Base-by-base conservation (phyloP, 1,140 invertebrate genomes). In the Helicorthomorpha holstii region DNA sequence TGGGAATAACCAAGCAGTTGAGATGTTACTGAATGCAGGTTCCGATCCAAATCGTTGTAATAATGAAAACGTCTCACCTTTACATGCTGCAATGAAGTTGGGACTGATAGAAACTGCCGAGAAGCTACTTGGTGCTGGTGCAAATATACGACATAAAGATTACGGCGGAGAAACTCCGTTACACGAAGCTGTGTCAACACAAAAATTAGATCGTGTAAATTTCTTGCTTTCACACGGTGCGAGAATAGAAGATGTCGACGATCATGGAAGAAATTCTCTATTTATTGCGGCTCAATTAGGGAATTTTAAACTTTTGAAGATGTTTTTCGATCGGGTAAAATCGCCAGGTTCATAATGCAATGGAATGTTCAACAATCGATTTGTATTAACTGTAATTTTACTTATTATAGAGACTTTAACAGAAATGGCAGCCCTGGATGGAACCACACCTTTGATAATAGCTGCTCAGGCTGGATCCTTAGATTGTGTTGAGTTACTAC, bases 381-480 rank as follows among this genome's bases (percentile, higher is more conserved):
- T 29, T 43, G 34, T 3, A 41, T 29, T 16, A 51, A 16, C 47
- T n/a, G 52, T 47, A 23, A 26, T 16, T 41, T 25, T 46, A 14
- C n/a, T 44, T 7, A 27, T 3, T 23, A 52, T n/a, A 42, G 3
- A 2, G 23, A 38, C 27, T 3, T 27, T 12, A 25, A 60, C 67
- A 1, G 61, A 69, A 54, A 50, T 54, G 25, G 53, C 61, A 22
- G 64, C 67, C 4, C 55, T 58, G 26, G 67, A 69, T 51, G 61
- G 64, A 49, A 65, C 67, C 12, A 64, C 64, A 2, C 65, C 67
- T 14, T 26, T 69, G 21, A 61, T 67, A 47, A 64, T 68, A 45
- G 66, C 67, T 2, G 63, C 66, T 10, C 66, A 69, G 51, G 59
- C 64, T 48, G 67, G 67, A 16, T 60, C 62, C 53, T 49, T 50